Percentiles rank a stretch among this genome's conserved stretches.
phyloP scores from a whole-genome alignment of 2,888 invertebrate genomes.

The Drosophila diplacantha region DNA sequence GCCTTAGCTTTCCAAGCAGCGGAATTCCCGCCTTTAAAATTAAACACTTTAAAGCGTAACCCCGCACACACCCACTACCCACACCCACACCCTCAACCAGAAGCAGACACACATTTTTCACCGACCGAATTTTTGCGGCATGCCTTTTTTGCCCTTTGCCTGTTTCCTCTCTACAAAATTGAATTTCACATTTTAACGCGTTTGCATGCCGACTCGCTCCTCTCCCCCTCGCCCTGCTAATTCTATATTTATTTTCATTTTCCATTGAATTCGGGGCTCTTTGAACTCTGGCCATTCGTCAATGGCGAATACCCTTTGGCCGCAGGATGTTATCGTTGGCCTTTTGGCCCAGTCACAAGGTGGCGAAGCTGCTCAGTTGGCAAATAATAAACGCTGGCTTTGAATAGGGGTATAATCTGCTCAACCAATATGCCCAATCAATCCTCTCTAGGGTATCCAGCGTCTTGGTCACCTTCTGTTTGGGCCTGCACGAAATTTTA shows the following conservation, averaged over 20 bases:
- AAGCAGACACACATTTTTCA: conserved; percentile 29
- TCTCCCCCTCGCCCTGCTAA: conserved; percentile 45
- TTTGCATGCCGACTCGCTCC: conserved; percentile 57
- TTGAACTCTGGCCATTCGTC: conserved; percentile 47
- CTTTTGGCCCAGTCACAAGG: conserved; percentile 5
- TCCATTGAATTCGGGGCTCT: conserved; percentile 37
- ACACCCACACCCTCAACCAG: conserved; percentile 5
- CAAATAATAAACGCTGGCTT: conserved; percentile 2
- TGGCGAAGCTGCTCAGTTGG: background rate
- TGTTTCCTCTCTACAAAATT: conserved; percentile 28
- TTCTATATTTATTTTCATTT: conserved; percentile 53
- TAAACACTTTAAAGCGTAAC: conserved; percentile 34
- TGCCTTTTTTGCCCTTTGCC: conserved; percentile 43
- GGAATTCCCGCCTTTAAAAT: conserved; percentile 25
- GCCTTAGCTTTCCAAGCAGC: background rate
- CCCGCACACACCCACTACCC: background rate
- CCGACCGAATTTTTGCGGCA: conserved; percentile 33
- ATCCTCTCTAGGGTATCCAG: conserved; percentile 10
- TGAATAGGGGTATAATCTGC: too few relatives aligned
- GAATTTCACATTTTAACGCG: conserved; percentile 56
- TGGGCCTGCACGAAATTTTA: conserved; percentile 26
- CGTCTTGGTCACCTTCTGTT: conserved; percentile 42
- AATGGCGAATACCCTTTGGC: conserved; percentile 38
- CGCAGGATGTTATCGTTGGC: conserved; percentile 16
- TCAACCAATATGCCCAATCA: conserved; percentile 7